Evolutionary conservation across 2,888 invertebrate species (phyloP).

Genomic region (Dascillus cervinus): DNA sequence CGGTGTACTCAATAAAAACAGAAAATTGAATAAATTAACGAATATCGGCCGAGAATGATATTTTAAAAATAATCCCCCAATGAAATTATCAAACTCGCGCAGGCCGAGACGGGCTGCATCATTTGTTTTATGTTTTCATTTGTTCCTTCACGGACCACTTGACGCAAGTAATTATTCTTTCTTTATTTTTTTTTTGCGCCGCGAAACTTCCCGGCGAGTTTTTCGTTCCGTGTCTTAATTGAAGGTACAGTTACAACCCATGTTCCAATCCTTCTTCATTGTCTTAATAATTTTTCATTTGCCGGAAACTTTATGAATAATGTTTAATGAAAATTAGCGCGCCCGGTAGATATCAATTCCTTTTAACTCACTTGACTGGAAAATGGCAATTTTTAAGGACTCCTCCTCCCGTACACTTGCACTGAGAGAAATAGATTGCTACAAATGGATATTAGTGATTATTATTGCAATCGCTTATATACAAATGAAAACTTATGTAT

Average conservation of each 20-base stretch:
- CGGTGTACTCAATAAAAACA: conserved; percentile 32
- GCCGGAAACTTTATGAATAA: conserved; percentile 27
- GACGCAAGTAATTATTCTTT: conserved; percentile 41
- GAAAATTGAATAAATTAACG: conserved; percentile 36
- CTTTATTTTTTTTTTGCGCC: no score
- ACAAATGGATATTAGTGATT: no score
- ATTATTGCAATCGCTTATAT: no score
- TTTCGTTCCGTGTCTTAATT: conserved; percentile 34
- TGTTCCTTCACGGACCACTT: conserved; percentile 40
- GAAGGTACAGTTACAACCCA: conserved; percentile 40
- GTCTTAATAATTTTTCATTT: conserved; percentile 42
- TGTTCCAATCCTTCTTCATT: conserved; percentile 37
- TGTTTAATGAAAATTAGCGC: conserved; percentile 41
- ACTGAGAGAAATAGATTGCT: no score
- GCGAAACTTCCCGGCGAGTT: conserved; percentile 21
- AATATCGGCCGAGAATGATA: conserved; percentile 35
- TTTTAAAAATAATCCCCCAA: conserved; percentile 29
- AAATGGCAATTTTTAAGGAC: conserved; percentile 36
- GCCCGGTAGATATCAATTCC: conserved; percentile 33
- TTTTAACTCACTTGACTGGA: conserved; percentile 28
- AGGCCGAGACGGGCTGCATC: conserved; percentile 29
- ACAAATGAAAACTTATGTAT: no score
- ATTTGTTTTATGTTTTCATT: conserved; percentile 42
- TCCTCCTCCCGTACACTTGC: no score
- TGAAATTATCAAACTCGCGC: conserved; percentile 25